Conservation (phyloP, 2,888 invertebrate species). For the Melangyna quadrimaculata region DNA sequence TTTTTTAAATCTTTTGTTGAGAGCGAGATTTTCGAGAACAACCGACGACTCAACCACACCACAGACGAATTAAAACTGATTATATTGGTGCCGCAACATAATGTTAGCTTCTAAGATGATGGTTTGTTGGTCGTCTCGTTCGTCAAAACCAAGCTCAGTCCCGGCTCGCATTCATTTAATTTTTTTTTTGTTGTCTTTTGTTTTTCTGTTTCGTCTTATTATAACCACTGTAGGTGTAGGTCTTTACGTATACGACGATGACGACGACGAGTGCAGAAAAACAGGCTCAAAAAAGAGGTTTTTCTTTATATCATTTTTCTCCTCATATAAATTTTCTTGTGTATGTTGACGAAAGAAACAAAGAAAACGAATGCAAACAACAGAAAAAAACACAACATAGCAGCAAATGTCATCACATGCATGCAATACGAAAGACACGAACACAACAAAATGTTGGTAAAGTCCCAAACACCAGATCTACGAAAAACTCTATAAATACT, state of each 20-base stretch:
- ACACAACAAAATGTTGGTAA: constrained; percentile 46
- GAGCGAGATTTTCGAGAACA: constrained; percentile 21
- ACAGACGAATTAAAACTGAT: constrained; percentile 67
- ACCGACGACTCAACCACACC: constrained; percentile 52
- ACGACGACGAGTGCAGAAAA: constrained; percentile 25
- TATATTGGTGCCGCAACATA: constrained; percentile 50
- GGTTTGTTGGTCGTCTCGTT: constrained; percentile 31
- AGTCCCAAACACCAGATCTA: neutral
- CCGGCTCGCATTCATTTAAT: constrained; percentile 29
- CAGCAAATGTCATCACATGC: constrained; percentile 58
- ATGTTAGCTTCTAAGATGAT: constrained; percentile 54
- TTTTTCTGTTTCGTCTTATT: neutral
- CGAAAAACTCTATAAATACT: too few species aligned
- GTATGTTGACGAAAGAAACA: constrained; percentile 51
- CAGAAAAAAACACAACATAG: constrained; percentile 19
- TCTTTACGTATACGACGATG: neutral
- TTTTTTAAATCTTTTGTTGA: neutral
- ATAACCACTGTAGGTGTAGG: constrained; percentile 25
- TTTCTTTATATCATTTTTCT: constrained; percentile 42
- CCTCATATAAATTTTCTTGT: constrained; percentile 37
- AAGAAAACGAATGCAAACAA: constrained; percentile 21
- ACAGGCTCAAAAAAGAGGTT: constrained; percentile 59
- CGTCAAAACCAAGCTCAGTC: constrained; percentile 64
- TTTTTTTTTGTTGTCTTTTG: neutral
- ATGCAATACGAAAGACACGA: constrained; percentile 47